Evolutionary conservation across 2,113 vertebrate genomes (phyloP).

Genomic region (Gulo gulo): DNA sequence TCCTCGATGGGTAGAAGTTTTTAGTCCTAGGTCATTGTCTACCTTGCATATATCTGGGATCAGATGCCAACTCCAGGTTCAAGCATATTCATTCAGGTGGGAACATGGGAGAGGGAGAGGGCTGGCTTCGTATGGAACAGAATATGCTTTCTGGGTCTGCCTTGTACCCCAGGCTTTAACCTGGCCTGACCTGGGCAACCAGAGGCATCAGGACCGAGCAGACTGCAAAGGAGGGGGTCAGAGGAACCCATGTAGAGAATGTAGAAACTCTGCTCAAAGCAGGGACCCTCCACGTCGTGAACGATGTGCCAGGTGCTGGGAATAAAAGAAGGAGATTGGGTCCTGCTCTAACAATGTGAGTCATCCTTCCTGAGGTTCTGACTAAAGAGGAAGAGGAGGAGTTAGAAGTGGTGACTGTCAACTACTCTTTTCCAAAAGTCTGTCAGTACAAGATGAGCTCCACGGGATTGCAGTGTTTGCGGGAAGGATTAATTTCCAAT

Average conservation of each 20-base stretch:
- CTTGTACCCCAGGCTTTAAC: background rate
- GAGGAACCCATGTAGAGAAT: background rate
- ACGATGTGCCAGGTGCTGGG: background rate
- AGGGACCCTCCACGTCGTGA: background rate
- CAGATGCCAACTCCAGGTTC: background rate
- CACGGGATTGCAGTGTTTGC: background rate
- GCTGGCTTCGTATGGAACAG: background rate
- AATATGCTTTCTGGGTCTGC: background rate
- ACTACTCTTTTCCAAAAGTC: background rate
- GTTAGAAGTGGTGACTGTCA: background rate
- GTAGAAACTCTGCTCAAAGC: background rate
- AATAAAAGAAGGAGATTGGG: background rate
- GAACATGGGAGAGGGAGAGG: background rate
- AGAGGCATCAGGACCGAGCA: background rate
- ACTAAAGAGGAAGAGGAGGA: background rate
- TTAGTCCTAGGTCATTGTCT: background rate
- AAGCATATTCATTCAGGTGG: background rate
- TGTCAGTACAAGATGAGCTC: background rate
- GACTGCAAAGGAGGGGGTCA: background rate
- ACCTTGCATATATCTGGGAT: background rate
- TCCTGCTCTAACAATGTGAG: background rate
- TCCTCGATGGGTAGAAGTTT: background rate
- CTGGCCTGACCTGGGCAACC: background rate
- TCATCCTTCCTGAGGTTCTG: background rate
- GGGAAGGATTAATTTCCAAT: background rate